phyloP scores from a whole-genome alignment of 2,113 vertebrate genomes.

The Phyllostomus hastatus region DNA sequence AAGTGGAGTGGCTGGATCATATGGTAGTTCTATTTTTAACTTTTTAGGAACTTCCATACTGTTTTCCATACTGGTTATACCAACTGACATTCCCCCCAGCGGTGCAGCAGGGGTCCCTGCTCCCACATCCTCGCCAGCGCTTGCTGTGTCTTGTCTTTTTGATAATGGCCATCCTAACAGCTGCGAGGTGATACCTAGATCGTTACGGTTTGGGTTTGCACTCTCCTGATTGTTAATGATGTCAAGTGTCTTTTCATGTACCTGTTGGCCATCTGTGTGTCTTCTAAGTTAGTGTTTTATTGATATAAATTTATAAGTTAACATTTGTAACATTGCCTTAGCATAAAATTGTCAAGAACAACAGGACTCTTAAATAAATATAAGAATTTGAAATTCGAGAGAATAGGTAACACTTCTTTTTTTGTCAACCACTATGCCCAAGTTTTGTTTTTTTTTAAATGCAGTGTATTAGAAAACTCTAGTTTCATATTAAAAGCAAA shows the following conservation, averaged over 20 bases:
- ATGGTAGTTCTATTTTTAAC: neutral
- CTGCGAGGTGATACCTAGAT: too few species aligned
- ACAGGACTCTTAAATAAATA: neutral
- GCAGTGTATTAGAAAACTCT: neutral
- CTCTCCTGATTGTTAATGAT: neutral
- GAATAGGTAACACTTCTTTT: neutral
- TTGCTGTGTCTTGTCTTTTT: neutral
- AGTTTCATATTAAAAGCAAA: neutral
- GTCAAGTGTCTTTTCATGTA: neutral
- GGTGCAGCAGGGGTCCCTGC: neutral
- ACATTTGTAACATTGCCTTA: neutral
- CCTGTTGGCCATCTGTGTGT: neutral
- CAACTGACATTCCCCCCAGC: too few species aligned
- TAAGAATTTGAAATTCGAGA: neutral
- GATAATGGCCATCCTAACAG: neutral
- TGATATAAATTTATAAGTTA: neutral
- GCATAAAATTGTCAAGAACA: neutral
- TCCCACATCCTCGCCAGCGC: too few species aligned
- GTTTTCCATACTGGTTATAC: neutral
- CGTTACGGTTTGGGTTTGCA: neutral
- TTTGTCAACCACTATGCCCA: neutral
- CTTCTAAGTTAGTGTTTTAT: neutral
- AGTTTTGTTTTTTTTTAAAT: constrained; percentile 31
- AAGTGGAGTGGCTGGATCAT: neutral
- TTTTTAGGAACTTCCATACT: neutral